Base-by-base conservation (phyloP, 2,888 invertebrate genomes). In the Schizotus pectinicornis region DNA sequence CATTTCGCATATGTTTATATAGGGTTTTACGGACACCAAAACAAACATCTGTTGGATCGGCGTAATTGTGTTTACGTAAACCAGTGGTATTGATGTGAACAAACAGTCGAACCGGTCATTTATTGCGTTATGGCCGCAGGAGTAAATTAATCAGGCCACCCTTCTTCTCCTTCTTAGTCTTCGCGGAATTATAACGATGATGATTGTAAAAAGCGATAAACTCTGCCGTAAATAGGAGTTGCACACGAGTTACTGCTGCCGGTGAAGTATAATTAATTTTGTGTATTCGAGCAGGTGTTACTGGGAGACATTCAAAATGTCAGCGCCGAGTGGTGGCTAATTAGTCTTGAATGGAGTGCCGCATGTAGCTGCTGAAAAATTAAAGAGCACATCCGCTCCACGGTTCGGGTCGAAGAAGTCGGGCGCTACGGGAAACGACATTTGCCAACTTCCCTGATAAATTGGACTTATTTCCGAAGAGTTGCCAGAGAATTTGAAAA, bases 261-360 rank as follows among this genome's bases (percentile, higher is more conserved):
- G 30, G 63, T 59, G 59, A 61, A 59, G 56, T 56, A 61, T 63
- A 63, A 65, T 65, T 65, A 59, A 65, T 63, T 59, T 58, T 55
- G 59, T 63, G 59, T 65, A 63, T 61, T 59, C 55, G 59, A 59
- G 61, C 64, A 65, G 65, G 65, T 65, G 65, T 59, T 63, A 55
- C 63, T 45, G 46, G 57, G 56, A 60, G 56, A 61, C 59, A 61
- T 63, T 65, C 56, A 41, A 49, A 65, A 63, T 63, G 69, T 68
- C 69, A 67, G 60, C 61, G 43, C 65, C 63, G 64, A 64, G 61
- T 63, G 67, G 63, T 68, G 63, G 51, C 64, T 68, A 69, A 68
- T 70, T 69, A 69, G 63, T 56, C 63, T 41, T 59, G 64, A 61
- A 62, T 61, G 61, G 53, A 59, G 63, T 58, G 61, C 47, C 47